Conservation (phyloP, 2,797 vertebrate species). For the Nannoperca australis region DNA sequence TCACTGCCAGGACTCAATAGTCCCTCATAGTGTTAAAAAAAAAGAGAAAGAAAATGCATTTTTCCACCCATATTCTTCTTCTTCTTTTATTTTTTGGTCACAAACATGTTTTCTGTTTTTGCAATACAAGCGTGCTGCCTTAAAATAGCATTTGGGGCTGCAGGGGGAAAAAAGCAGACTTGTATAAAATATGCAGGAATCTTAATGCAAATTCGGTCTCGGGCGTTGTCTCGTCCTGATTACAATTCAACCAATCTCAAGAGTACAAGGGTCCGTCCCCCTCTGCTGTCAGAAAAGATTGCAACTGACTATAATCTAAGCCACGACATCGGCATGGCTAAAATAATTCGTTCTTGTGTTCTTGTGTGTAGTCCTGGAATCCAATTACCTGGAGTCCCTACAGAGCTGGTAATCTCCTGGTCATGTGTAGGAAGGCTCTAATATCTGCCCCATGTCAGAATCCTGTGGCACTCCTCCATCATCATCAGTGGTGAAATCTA, state of each 20-base stretch:
- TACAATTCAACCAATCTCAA: slow-evolving; percentile 55
- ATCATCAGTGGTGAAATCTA: not conserved
- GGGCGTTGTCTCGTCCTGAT: slow-evolving; percentile 45
- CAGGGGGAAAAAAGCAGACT: slow-evolving; percentile 22
- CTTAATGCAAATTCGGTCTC: slow-evolving; percentile 54
- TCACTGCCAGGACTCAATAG: slow-evolving; percentile 42
- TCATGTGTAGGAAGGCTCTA: slow-evolving; percentile 18
- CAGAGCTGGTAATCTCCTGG: slow-evolving; percentile 14
- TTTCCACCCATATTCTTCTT: slow-evolving; percentile 18
- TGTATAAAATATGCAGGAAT: slow-evolving; percentile 61
- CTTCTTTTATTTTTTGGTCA: slow-evolving; percentile 21
- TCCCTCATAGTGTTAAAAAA: slow-evolving; percentile 11
- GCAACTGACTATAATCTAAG: slow-evolving; percentile 30
- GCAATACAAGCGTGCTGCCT: slow-evolving; percentile 27
- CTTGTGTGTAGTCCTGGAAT: slow-evolving; percentile 25
- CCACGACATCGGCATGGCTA: slow-evolving; percentile 19
- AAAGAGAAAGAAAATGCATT: slow-evolving; percentile 5
- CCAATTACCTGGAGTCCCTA: slow-evolving; percentile 10
- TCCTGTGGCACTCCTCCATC: not conserved
- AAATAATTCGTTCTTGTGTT: slow-evolving; percentile 30
- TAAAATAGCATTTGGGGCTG: slow-evolving; percentile 44
- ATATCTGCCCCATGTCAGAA: not conserved
- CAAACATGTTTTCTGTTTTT: slow-evolving; percentile 57
- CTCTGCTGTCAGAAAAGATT: slow-evolving; percentile 52
- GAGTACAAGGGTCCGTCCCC: slow-evolving; percentile 28